Evolutionary conservation across 2,113 vertebrate species (phyloP).

Genomic region (Clarias macrocephalus): DNA sequence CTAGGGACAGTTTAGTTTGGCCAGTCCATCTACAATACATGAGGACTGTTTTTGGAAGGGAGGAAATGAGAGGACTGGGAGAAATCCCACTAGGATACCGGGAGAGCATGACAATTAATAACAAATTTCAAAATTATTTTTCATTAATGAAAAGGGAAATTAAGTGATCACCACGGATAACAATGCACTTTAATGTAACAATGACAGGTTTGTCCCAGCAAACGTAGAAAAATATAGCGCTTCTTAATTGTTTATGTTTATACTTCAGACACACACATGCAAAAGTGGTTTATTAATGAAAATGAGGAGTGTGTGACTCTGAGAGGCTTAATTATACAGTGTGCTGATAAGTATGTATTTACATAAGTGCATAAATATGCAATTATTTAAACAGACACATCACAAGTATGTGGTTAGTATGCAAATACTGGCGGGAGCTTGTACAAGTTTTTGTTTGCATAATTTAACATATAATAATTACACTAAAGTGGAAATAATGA

Average conservation of each 20-base stretch:
- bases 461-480: conserved; percentile 1
- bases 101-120: background rate
- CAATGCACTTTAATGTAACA: background rate
- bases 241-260: background rate
- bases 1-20: background rate
- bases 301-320: conserved; percentile 58
- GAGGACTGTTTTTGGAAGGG: background rate
- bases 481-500: background rate
- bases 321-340: conserved; percentile 48
- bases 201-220: background rate
- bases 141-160: background rate
- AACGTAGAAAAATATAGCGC: background rate
- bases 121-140: background rate
- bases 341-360: conserved; percentile 50
- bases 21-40: too few relatives aligned
- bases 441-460: background rate
- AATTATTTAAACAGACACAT: conserved; percentile 52
- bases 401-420: conserved; percentile 40
- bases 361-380: conserved; percentile 51
- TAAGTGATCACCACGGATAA: background rate
- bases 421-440: conserved; percentile 35
- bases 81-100: background rate
- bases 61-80: background rate
- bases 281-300: conserved; percentile 47
- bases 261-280: conserved; percentile 4